Base-by-base conservation (phyloP, 2,113 vertebrate species). In the Smithornis capensis region DNA sequence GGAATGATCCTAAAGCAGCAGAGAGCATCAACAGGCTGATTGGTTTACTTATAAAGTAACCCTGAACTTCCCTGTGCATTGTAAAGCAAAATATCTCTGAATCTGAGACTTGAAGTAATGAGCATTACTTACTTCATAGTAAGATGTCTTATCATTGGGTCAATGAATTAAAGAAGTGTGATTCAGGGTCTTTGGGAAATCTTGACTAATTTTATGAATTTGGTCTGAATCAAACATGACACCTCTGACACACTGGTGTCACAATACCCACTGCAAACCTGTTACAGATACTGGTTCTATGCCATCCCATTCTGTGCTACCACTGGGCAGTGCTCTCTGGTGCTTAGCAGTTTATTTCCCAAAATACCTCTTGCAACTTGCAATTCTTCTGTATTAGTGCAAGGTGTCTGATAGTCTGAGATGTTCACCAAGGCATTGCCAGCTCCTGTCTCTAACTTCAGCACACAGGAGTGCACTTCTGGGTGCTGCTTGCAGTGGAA, bases 401-500 rank as follows among this genome's bases (percentile, higher is more conserved):
- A 63, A 42, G 4, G 38, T 11, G 5, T 49, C 56, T 31, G 33
- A 27, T 62, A 29, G 63, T 81, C 92, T 81, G n/a, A 6, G 70
- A 44, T 7, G 12, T 23, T 86, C 38, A 64, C 49, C 40, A 13
- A 82, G 79, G 37, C 0, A 0, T 27, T 78, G 83, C 68, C 68
- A 89, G 0, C 47, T 78, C n/a, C 52, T n/a, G 3, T 60, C 60
- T 87, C 0, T 29, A 75, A 44, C 23, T 60, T 91, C 6, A 73
- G 47, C 38, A 13, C 28, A n/a, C 38, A 87, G 65, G 83, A 93
- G 89, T 59, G 80, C 9, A 23, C 60, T 69, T 74, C 8, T 49
- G 64, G 35, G 52, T 60, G 52, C 89, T 86, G 76, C 80, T 95
- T 78, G 78, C 80, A 56, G 83, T 60, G 60, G 77, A 93, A 93